A percentile compares a stretch with the other conserved stretches of the same genome.
These are phyloP conservation scores for Drosophila kohkoa DNA, from an alignment of 1,140 invertebrate genomes.

Conservation along the genomic window DNA sequence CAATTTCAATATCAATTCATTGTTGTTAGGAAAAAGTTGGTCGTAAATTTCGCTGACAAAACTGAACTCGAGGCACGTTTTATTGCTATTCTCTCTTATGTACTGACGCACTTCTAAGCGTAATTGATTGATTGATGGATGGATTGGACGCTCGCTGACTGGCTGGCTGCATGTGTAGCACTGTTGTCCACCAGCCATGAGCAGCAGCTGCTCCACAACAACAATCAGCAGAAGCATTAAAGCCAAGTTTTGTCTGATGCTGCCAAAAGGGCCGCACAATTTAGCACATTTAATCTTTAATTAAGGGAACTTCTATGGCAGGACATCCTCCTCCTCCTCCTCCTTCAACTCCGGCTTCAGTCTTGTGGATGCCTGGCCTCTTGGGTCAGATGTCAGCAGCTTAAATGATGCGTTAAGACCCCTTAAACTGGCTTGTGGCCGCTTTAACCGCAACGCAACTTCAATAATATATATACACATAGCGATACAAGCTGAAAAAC, in stretches of 20 bases:
- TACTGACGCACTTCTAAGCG: conserved; percentile 66
- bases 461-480: conserved; percentile 7
- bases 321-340: conserved; percentile 8
- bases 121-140: conserved; percentile 81
- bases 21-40: conserved; percentile 58
- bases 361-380: conserved; percentile 2
- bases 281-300: conserved; percentile 79
- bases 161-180: conserved; percentile 9
- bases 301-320: conserved; percentile 52
- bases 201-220: conserved; percentile 24
- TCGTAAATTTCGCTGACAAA: conserved; percentile 74
- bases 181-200: not conserved
- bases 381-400: conserved; percentile 47
- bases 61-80: conserved; percentile 65
- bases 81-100: conserved; percentile 45
- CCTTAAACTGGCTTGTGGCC: conserved; percentile 68
- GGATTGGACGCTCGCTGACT: conserved; percentile 26
- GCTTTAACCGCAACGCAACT: conserved; percentile 42
- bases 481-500: conserved; percentile 44
- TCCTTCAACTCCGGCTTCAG: not conserved
- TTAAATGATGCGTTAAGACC: conserved; percentile 80
- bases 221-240: conserved; percentile 47
- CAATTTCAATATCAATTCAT: conserved; percentile 51
- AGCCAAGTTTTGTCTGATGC: conserved; percentile 38
- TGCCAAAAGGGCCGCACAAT: conserved; percentile 50